phyloP scores from a whole-genome alignment of 2,888 invertebrate species.

The Heliothis peltigera region DNA sequence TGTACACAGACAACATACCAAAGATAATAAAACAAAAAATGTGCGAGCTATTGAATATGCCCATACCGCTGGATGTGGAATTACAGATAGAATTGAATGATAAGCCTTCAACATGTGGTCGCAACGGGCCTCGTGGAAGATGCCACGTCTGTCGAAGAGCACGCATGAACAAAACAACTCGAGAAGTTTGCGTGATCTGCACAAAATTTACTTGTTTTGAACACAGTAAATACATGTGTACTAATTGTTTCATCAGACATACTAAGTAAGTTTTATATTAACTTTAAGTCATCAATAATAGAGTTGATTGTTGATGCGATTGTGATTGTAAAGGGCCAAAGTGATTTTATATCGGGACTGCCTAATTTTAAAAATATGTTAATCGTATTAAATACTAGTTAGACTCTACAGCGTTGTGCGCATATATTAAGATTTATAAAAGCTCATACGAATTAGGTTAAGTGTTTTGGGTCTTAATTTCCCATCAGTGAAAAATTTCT shows the following conservation, averaged over 20 bases:
- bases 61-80: constrained; percentile 39
- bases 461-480: constrained; percentile 10
- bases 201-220: constrained; percentile 41
- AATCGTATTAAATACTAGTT: constrained; percentile 38
- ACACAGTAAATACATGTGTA: constrained; percentile 42
- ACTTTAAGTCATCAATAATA: constrained; percentile 12
- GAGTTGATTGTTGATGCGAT: constrained; percentile 13
- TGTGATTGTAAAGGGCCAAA: constrained; percentile 43
- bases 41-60: constrained; percentile 31
- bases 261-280: constrained; percentile 15
- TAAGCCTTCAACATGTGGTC: constrained; percentile 13
- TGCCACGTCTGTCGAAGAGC: constrained; percentile 35
- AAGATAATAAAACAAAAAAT: constrained; percentile 39
- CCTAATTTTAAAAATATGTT: constrained; percentile 27
- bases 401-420: constrained; percentile 30
- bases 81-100: constrained; percentile 25
- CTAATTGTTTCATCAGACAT: constrained; percentile 15
- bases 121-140: constrained; percentile 32
- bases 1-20: constrained; percentile 30
- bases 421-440: constrained; percentile 26
- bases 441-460: constrained; percentile 21
- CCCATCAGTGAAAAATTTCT: constrained; percentile 30
- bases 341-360: constrained; percentile 28
- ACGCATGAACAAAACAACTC: constrained; percentile 27
- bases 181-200: constrained; percentile 34